Evolutionary conservation across 2,888 invertebrate genomes (phyloP), one percentile per base, ranked within the genome.

Genomic region (Gastracanthus pulcherrimus): DNA sequence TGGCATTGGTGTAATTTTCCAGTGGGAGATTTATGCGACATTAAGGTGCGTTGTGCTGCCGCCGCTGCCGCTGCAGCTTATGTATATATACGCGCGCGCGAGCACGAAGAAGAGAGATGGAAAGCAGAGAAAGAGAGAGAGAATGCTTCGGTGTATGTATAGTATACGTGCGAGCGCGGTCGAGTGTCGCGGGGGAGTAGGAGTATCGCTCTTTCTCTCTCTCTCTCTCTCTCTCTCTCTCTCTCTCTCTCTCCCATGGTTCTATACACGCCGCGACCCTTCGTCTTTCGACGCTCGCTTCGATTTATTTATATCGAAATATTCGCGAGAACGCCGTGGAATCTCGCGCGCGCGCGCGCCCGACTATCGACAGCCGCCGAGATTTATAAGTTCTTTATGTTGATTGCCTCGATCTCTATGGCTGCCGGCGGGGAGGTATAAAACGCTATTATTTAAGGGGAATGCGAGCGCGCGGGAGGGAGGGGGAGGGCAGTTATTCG

Each of bases 11-110:
- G 90, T 91, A 91, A 91, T 91, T 91, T 91, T 90, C 89, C 88
- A 89, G 88, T 89, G 85, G 87, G 87, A 90, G 90, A 91, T 90
- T 90, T 91, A 90, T 90, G 89, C 88, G 90, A 90, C 90, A 90
- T 91, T 89, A 90, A 90, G 89, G 89, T 90, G 89, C 87, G 89
- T 78, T 71, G 55, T 29, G 62, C 26, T 74, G n/a, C n/a, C n/a
- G n/a, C n/a, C n/a, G n/a, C n/a, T n/a, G n/a, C n/a, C n/a, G n/a
- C n/a, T n/a, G 75, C 81, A 75, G 62, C 81, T 80, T 80, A 74
- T 72, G 66, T 80, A 55, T 81, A 67, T 4, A 34, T 29, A 19
- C 2, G 16, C 6, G 16, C 58, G 19, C n/a, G 29, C 23, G 64
- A 19, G 71, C 16, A 13, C 48, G 6, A 16, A n/a, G 19, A 26